Evolutionary conservation across 1,140 invertebrate species (phyloP).

Genomic region (Battus philenor): DNA sequence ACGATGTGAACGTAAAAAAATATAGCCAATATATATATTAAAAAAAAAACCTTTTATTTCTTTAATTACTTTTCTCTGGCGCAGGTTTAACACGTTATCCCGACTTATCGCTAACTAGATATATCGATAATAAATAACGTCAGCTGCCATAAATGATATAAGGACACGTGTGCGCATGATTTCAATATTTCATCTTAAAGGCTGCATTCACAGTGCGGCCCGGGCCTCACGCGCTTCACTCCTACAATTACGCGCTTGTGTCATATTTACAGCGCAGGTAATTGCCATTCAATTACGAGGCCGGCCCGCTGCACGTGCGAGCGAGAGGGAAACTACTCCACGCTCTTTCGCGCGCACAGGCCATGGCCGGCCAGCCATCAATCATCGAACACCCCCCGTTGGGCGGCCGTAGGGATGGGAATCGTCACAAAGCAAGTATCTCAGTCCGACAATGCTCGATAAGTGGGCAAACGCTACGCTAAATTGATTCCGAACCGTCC

Average conservation of each 20-base stretch:
- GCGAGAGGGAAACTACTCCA: slow-evolving; percentile 29
- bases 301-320: slow-evolving; percentile 51
- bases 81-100: no score
- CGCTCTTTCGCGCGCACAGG: slow-evolving; percentile 34
- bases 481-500: slow-evolving; percentile 63
- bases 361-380: slow-evolving; percentile 63
- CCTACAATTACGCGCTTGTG: slow-evolving; percentile 73
- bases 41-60: no score
- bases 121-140: no score
- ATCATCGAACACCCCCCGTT: slow-evolving; percentile 69
- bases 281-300: slow-evolving; percentile 73
- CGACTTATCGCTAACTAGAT: no score
- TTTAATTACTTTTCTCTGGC: no score
- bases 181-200: slow-evolving; percentile 66
- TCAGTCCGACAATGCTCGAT: slow-evolving; percentile 60
- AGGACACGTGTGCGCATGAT: slow-evolving; percentile 41
- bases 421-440: slow-evolving; percentile 55
- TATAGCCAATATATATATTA: no score
- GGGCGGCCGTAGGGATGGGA: slow-evolving; percentile 63
- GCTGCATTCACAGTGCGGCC: slow-evolving; percentile 48
- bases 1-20: no score
- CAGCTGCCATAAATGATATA: slow-evolving; percentile 19
- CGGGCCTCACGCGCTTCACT: slow-evolving; percentile 61
- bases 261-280: slow-evolving; percentile 75
- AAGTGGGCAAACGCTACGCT: slow-evolving; percentile 64